Evolutionary conservation across 2,888 invertebrate species (phyloP).

Genomic region (Tinea trinotella): DNA sequence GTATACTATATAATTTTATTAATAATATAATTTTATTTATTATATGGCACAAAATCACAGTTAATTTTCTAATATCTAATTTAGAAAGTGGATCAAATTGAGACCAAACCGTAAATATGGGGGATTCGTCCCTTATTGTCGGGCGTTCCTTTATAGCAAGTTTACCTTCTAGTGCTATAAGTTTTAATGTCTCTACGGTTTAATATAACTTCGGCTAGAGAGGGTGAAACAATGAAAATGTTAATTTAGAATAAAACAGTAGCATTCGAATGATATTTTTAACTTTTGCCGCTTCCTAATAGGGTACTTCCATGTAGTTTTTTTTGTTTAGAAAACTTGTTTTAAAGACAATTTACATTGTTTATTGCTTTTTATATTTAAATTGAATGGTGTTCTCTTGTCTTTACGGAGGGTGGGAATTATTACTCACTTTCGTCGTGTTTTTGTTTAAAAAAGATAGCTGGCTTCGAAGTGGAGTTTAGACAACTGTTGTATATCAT

Average conservation of each 20-base stretch:
- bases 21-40: no score
- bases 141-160: slow-evolving; percentile 48
- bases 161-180: slow-evolving; percentile 63
- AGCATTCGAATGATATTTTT: slow-evolving; percentile 38
- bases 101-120: slow-evolving; percentile 27
- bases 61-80: no score
- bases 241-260: slow-evolving; percentile 37
- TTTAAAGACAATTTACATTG: slow-evolving; percentile 25
- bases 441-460: no score
- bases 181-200: slow-evolving; percentile 62
- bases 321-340: slow-evolving; percentile 19
- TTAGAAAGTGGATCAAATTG: slow-evolving; percentile 23
- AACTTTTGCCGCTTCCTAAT: slow-evolving; percentile 36
- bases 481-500: no score
- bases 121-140: slow-evolving; percentile 34
- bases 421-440: neutral
- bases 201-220: slow-evolving; percentile 49
- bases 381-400: neutral
- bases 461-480: no score
- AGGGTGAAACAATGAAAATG: slow-evolving; percentile 63
- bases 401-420: neutral
- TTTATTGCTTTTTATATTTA: slow-evolving; percentile 23
- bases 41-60: no score
- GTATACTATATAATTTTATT: no score
- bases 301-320: slow-evolving; percentile 27